Evolutionary conservation across 2,888 invertebrate genomes (phyloP).

Genomic region (Andrena trimmerana): DNA sequence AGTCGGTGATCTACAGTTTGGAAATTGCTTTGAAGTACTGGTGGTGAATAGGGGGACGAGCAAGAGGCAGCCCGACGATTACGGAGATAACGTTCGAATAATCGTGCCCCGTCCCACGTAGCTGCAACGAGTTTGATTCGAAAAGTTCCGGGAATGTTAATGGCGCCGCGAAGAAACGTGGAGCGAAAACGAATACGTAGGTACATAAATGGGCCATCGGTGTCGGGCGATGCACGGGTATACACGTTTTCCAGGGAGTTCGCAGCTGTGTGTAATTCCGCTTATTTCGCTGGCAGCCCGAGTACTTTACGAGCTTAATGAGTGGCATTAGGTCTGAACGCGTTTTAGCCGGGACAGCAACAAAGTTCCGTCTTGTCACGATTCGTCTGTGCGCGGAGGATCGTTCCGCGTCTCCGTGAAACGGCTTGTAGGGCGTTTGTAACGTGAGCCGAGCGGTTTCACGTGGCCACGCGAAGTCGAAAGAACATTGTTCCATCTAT

Average conservation of each 20-base stretch:
- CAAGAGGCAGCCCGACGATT: constrained; percentile 28
- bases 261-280: constrained; percentile 30
- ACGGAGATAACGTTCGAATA: constrained; percentile 27
- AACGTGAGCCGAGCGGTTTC: not conserved
- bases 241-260: constrained; percentile 18
- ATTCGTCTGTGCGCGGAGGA: constrained; percentile 32
- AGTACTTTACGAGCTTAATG: constrained; percentile 49
- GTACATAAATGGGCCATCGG: constrained; percentile 1
- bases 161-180: constrained; percentile 28
- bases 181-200: constrained; percentile 14
- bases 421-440: constrained; percentile 8
- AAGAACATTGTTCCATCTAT: not conserved
- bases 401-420: constrained; percentile 4
- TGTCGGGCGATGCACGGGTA: constrained; percentile 13
- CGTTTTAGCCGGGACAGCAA: constrained; percentile 51
- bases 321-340: constrained; percentile 53
- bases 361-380: constrained; percentile 63
- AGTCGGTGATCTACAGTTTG: not conserved
- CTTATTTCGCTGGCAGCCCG: constrained; percentile 23
- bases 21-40: not conserved
- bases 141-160: constrained; percentile 31
- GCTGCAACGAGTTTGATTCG: constrained; percentile 26
- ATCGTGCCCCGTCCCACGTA: constrained; percentile 20
- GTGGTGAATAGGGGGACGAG: not conserved
- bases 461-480: not conserved